phyloP scores from a whole-genome alignment of 2,888 invertebrate species.

The Pterobdella sp. region DNA sequence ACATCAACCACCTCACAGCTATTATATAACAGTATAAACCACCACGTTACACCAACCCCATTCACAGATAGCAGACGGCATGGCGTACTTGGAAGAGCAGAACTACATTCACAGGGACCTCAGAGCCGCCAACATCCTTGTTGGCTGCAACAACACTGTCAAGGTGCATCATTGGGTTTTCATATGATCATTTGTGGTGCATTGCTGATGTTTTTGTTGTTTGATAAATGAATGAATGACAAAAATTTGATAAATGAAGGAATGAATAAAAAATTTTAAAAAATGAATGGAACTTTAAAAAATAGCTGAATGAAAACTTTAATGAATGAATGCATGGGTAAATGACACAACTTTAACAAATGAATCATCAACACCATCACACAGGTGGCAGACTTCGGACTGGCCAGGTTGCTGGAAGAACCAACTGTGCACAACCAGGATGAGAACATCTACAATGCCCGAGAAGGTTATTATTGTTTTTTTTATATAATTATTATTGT shows the following conservation, averaged over 20 bases:
- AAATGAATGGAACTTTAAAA: no score
- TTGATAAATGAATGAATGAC: background rate
- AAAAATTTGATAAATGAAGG: background rate
- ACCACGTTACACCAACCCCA: background rate
- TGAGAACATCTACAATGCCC: constrained; percentile 33
- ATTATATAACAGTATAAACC: background rate
- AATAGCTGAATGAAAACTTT: no score
- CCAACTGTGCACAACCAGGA: constrained; percentile 38
- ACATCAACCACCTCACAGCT: no score
- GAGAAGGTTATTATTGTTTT: constrained; percentile 31
- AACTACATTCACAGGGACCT: constrained; percentile 50
- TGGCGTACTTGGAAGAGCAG: constrained; percentile 49
- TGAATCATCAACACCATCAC: constrained; percentile 48
- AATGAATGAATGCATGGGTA: no score
- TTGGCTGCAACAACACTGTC: constrained; percentile 47
- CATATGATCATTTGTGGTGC: background rate
- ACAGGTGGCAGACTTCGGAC: constrained; percentile 52
- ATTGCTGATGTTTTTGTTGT: background rate
- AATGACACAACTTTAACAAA: constrained; percentile 49
- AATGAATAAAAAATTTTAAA: constrained; percentile 47
- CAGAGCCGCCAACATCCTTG: constrained; percentile 50
- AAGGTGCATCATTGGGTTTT: constrained; percentile 39
- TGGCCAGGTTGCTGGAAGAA: constrained; percentile 45
- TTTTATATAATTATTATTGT: no score
- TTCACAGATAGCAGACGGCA: constrained; percentile 49